Evolutionary conservation across 2,888 invertebrate species (phyloP).

Genomic region (Drosophila helvetica): DNA sequence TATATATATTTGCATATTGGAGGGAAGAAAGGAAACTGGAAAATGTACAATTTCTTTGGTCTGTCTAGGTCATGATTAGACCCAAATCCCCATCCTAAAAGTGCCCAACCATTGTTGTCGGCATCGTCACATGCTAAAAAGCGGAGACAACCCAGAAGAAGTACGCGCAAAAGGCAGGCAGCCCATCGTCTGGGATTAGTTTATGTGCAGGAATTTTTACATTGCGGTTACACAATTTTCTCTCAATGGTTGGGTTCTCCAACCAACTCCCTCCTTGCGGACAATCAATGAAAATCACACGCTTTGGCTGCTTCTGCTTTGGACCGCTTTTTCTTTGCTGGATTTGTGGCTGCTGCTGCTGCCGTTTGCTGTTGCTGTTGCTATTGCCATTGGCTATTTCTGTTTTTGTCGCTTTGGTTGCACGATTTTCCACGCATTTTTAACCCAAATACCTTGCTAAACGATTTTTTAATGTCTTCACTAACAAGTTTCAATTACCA

Average conservation of each 20-base stretch:
- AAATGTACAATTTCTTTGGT: constrained; percentile 67
- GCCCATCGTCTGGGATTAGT: constrained; percentile 64
- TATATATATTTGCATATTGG: constrained; percentile 59
- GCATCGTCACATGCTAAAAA: constrained; percentile 38
- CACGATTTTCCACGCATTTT: constrained; percentile 80
- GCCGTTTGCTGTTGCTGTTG: constrained; percentile 15
- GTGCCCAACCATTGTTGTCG: constrained; percentile 27
- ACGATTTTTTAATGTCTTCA: constrained; percentile 79
- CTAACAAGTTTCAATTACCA: constrained; percentile 80
- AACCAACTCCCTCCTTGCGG: constrained; percentile 17
- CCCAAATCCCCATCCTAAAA: constrained; percentile 17
- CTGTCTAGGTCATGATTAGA: constrained; percentile 58
- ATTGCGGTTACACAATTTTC: constrained; percentile 78
- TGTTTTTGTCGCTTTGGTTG: constrained; percentile 41
- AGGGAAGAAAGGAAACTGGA: constrained; percentile 12
- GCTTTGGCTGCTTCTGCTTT: constrained; percentile 47
- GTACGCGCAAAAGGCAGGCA: constrained; percentile 55
- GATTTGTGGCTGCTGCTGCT: constrained; percentile 9
- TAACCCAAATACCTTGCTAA: constrained; percentile 77
- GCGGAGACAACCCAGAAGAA: constrained; percentile 39
- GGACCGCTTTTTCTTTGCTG: constrained; percentile 32
- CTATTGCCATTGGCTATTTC: constrained; percentile 20
- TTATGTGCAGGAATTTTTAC: constrained; percentile 77
- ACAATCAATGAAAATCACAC: constrained; percentile 61
- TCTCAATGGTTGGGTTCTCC: constrained; percentile 22